Percentiles rank a stretch among this genome's conserved stretches.
Conservation (phyloP, 2,113 vertebrate species). For the Mola mola region DNA sequence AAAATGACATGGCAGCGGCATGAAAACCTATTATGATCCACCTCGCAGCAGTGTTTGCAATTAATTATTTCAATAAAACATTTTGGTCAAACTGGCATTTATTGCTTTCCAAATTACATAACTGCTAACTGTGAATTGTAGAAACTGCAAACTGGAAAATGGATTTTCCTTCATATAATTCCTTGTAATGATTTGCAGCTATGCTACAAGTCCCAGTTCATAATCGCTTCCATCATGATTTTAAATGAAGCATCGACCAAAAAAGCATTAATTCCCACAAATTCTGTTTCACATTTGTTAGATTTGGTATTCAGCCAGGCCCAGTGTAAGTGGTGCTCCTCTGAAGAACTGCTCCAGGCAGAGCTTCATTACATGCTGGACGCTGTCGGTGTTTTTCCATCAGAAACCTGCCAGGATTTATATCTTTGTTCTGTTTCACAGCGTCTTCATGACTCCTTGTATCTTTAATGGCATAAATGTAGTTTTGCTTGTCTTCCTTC, state of each 20-base stretch:
- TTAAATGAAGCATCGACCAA: neutral
- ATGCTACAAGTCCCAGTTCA: too few relatives aligned
- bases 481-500: conserved; percentile 30
- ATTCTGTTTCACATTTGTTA: neutral
- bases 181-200: too few relatives aligned
- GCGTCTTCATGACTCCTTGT: conserved; percentile 1
- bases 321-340: too few relatives aligned
- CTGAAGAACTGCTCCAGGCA: too few relatives aligned
- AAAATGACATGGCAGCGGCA: too few relatives aligned
- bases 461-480: conserved; percentile 4
- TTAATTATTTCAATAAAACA: too few relatives aligned
- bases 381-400: conserved; percentile 1
- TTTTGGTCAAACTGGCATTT: too few relatives aligned
- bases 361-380: neutral
- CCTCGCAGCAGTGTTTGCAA: too few relatives aligned
- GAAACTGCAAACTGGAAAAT: neutral
- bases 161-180: too few relatives aligned
- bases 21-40: too few relatives aligned
- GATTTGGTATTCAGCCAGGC: too few relatives aligned
- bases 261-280: conserved; percentile 1
- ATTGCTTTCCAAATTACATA: too few relatives aligned
- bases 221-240: neutral
- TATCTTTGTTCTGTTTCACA: conserved; percentile 8
- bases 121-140: neutral
- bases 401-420: neutral